Percentiles rank a stretch among this genome's conserved stretches.
Conservation (phyloP, 2,888 invertebrate genomes). For the Encarsia formosa region DNA sequence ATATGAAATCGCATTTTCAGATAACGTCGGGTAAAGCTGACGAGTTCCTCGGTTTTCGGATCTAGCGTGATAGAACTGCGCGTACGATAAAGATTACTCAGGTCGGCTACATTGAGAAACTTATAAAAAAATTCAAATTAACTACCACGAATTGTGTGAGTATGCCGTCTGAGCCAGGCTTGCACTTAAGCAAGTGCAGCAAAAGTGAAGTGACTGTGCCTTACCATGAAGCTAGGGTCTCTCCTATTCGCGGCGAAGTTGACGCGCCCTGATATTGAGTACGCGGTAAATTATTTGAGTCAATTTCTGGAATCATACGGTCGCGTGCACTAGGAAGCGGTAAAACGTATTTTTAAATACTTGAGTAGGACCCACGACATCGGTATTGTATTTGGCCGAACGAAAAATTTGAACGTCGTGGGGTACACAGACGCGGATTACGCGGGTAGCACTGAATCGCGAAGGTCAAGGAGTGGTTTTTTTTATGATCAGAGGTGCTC, state of each 20-base stretch:
- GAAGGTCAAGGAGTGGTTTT: slow-evolving; percentile 28
- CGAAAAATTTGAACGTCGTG: background rate
- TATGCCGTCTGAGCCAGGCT: background rate
- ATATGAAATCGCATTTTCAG: slow-evolving; percentile 3
- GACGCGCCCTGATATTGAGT: slow-evolving; percentile 4
- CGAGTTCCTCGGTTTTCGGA: slow-evolving; percentile 11
- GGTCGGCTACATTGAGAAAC: slow-evolving; percentile 8
- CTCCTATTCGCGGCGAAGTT: slow-evolving; percentile 1
- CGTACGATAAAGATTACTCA: slow-evolving; percentile 6
- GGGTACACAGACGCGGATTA: slow-evolving; percentile 29
- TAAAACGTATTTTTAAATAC: slow-evolving; percentile 3
- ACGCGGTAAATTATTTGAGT: background rate
- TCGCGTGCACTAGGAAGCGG: background rate
- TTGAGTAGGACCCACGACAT: slow-evolving; percentile 23
- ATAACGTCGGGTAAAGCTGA: slow-evolving; percentile 1
- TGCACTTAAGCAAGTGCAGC: slow-evolving; percentile 8
- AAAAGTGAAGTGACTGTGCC: background rate
- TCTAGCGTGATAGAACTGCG: slow-evolving; percentile 3
- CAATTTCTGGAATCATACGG: background rate
- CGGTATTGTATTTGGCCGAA: slow-evolving; percentile 24
- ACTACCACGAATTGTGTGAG: background rate
- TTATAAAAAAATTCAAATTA: slow-evolving; percentile 10
- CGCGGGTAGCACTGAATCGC: slow-evolving; percentile 19
- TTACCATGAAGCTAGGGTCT: slow-evolving; percentile 6
- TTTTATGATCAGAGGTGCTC: slow-evolving; percentile 23